These are phyloP conservation scores for Hippocampus comes DNA, from an alignment of 2,113 vertebrate species.

Conservation along the genomic window DNA sequence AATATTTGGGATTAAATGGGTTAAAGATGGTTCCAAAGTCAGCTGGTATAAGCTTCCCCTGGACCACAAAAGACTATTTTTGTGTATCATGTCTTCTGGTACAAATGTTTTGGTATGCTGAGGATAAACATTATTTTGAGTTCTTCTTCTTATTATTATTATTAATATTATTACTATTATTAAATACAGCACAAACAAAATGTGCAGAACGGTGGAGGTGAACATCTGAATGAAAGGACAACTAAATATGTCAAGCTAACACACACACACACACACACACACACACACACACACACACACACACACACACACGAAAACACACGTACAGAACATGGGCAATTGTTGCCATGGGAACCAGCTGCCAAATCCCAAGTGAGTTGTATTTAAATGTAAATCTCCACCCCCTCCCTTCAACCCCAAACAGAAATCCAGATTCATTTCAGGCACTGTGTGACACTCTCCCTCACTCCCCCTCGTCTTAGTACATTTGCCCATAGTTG, in stretches of 20 bases:
- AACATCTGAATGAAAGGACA: slow-evolving; percentile 14
- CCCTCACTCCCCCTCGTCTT: slow-evolving; percentile 42
- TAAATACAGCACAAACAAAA: background rate
- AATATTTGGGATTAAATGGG: background rate
- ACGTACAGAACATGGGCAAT: slow-evolving; percentile 38
- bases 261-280: slow-evolving; percentile 6
- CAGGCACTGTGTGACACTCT: slow-evolving; percentile 33
- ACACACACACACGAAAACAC: slow-evolving; percentile 4
- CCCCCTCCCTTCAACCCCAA: background rate
- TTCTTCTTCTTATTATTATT: too few relatives aligned
- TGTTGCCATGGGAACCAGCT: slow-evolving; percentile 70
- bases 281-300: slow-evolving; percentile 12
- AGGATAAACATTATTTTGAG: too few relatives aligned
- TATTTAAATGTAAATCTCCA: slow-evolving; percentile 72
- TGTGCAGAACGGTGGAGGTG: background rate
- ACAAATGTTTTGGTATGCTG: too few relatives aligned
- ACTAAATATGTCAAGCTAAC: slow-evolving; percentile 59
- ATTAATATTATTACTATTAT: too few relatives aligned
- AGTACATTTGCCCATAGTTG: slow-evolving; percentile 54
- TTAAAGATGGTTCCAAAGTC: too few relatives aligned
- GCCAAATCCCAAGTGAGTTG: slow-evolving; percentile 68
- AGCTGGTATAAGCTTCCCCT: too few relatives aligned
- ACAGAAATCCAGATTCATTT: slow-evolving; percentile 63
- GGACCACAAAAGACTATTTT: too few relatives aligned
- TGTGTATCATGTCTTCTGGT: too few relatives aligned